Evolutionary conservation across 2,797 vertebrate genomes (phyloP).

Genomic region (Catamblyrhynchus diadema): DNA sequence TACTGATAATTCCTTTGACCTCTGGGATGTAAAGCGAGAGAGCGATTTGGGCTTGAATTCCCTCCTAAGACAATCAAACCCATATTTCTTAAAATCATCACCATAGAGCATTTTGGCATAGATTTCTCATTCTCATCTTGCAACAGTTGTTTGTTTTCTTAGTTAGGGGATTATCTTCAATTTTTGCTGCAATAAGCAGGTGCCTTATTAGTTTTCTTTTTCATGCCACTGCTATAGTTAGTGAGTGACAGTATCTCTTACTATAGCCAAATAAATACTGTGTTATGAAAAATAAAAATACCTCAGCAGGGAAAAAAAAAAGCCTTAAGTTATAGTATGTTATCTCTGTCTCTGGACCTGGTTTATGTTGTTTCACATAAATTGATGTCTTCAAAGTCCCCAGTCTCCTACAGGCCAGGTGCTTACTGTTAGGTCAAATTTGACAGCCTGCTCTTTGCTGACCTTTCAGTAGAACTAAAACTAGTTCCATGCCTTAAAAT

Average conservation of each 20-base stretch:
- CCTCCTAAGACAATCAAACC: not conserved
- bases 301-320: not conserved
- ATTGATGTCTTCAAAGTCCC: not conserved
- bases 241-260: not conserved
- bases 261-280: not conserved
- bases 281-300: not conserved
- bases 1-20: not conserved
- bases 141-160: not conserved
- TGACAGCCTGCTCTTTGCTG: not conserved
- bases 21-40: not conserved
- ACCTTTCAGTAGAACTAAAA: not conserved
- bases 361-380: not conserved
- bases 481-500: not conserved
- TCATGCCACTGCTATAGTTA: not conserved
- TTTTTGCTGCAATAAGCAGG: not conserved
- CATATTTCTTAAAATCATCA: not conserved
- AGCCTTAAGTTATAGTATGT: not conserved
- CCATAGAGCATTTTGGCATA: not conserved
- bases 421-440: not conserved
- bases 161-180: not conserved
- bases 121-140: not conserved
- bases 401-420: not conserved
- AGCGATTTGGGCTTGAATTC: not conserved
- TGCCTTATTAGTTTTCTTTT: not conserved
- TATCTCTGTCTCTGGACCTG: not conserved